phyloP scores from a whole-genome alignment of 2,888 invertebrate species.

The Hypolimnas misippus region DNA sequence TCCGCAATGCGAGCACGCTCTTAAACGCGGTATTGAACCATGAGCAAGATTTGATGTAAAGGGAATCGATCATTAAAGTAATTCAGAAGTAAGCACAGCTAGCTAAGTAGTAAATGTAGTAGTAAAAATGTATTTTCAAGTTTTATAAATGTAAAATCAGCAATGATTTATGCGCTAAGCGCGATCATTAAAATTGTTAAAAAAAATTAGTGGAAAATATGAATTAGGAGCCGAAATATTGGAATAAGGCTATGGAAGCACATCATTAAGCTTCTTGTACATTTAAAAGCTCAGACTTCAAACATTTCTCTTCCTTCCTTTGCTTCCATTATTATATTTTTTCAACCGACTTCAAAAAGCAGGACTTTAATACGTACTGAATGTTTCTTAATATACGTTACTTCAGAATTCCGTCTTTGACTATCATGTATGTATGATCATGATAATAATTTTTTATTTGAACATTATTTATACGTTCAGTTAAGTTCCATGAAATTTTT shows the following conservation, averaged over 20 bases:
- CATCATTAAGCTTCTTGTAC: neutral
- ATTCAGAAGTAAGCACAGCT: conserved; percentile 3
- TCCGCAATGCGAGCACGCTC: no score
- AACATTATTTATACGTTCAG: no score
- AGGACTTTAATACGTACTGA: no score
- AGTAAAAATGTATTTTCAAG: neutral
- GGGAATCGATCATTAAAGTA: neutral
- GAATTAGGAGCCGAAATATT: no score
- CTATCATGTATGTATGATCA: no score
- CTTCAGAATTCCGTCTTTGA: no score
- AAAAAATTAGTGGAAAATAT: neutral
- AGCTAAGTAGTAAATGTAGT: conserved; percentile 7
- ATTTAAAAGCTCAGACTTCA: no score
- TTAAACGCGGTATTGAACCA: neutral
- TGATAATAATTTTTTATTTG: no score
- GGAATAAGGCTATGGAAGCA: neutral
- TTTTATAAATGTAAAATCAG: neutral
- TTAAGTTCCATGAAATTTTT: no score
- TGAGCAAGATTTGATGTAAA: neutral
- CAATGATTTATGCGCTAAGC: neutral
- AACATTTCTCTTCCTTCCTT: neutral
- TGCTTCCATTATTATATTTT: conserved; percentile 11
- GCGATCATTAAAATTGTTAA: neutral
- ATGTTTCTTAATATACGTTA: no score
- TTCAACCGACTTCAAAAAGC: no score